Evolutionary conservation across 64 coral and sea anemone species (phyloP).

Genomic region (Acropora yongei): DNA sequence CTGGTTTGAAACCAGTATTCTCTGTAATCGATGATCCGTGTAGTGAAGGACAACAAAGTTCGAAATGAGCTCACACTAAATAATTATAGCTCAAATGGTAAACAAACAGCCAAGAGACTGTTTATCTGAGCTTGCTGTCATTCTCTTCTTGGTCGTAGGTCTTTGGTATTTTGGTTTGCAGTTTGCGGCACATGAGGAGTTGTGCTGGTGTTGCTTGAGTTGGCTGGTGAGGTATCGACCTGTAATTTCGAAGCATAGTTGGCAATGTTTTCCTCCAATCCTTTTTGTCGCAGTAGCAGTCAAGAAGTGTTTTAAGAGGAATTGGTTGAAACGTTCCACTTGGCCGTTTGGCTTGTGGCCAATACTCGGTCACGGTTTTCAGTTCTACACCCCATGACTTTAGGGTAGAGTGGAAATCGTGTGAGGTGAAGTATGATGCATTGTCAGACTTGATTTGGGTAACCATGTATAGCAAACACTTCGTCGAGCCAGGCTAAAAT

Average conservation of each 20-base stretch:
- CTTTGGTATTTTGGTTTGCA: slow-evolving; percentile 54
- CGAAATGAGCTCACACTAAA: no score
- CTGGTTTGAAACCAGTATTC: no score
- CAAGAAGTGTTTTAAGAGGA: slow-evolving; percentile 27
- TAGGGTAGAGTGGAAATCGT: slow-evolving; percentile 44
- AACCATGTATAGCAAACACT: slow-evolving; percentile 61
- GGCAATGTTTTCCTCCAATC: slow-evolving; percentile 35
- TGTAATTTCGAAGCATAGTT: slow-evolving; percentile 53
- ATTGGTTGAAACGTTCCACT: slow-evolving; percentile 58
- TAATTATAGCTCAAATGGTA: no score
- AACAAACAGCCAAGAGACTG: neutral
- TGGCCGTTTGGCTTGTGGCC: slow-evolving; percentile 74
- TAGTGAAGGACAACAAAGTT: no score
- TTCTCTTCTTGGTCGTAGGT: neutral
- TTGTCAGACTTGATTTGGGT: slow-evolving; percentile 68
- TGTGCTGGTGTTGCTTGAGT: slow-evolving; percentile 44
- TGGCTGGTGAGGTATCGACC: slow-evolving; percentile 48
- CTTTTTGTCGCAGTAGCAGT: slow-evolving; percentile 18
- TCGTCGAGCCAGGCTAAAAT: slow-evolving; percentile 38
- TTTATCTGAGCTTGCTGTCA: neutral
- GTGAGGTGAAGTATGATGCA: slow-evolving; percentile 57
- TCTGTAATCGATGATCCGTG: no score
- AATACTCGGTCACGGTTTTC: slow-evolving; percentile 52
- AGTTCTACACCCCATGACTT: slow-evolving; percentile 51
- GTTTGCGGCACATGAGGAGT: slow-evolving; percentile 15